Evolutionary conservation across 2,888 invertebrate species (phyloP), one percentile per base, ranked within the genome.

Genomic region (Muscina levida): DNA sequence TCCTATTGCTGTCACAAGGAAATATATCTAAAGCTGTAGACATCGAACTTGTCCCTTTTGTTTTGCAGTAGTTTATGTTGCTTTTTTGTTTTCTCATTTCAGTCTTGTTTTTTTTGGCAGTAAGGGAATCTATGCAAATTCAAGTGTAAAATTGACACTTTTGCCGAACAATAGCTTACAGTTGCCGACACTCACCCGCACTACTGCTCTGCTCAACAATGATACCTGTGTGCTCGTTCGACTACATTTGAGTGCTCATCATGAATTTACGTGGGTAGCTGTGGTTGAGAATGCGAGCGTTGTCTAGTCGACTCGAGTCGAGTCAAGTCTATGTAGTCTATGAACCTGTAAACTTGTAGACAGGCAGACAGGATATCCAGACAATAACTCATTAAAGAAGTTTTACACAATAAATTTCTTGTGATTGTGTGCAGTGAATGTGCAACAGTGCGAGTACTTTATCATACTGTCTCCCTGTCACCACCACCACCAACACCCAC

Each of bases 341-440:
- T 71, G 53, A 76, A 79, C 62, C 72, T 72, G 77, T 74, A 62
- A 77, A 66, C 68, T 65, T 72, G 74, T 53, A 74, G 81, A 74
- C 77, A 46, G 72, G 39, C 77, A 73, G 77, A 78, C 73, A 78
- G 77, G 72, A 78, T 73, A 78, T 78, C 77, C 77, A 78, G 68
- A 78, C 73, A 78, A 73, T 78, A 78, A 78, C 70, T 78, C 77
- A 78, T 78, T 78, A 73, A 73, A 65, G 66, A 77, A 77, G 71
- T 77, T 77, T 72, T 42, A 68, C 46, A 68, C 68, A 68, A 68
- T 68, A 56, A 68, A 68, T 42, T 77, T 56, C 42, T 39, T 53
- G 11, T 53, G 53, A 24, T 24, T 44, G 44, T 66, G 46, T 66
- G 46, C 15, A 19, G 37, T 51, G 62, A 31, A 26, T 51, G 42